These are phyloP conservation scores for Strigamia maritima DNA, from an alignment of 2,888 invertebrate species.

Conservation along the genomic window DNA sequence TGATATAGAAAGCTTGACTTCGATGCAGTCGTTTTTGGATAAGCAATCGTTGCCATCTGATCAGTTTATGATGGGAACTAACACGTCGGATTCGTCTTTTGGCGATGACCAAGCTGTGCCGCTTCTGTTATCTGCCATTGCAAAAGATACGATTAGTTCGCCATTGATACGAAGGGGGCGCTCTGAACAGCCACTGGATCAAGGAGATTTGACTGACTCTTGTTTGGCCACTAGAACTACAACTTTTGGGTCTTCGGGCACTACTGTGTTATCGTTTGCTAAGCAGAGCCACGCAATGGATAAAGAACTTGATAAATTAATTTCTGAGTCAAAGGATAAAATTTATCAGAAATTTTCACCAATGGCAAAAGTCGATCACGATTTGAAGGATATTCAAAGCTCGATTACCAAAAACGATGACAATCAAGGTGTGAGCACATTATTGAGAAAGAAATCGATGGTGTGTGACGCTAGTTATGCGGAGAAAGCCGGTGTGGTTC, in stretches of 20 bases:
- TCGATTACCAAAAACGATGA: too few species aligned
- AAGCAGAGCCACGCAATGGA: neutral
- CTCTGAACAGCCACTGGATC: neutral
- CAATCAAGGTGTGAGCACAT: too few species aligned
- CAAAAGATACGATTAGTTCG: conserved; percentile 7
- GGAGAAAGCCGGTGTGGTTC: too few species aligned
- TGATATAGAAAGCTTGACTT: neutral
- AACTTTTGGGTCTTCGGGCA: neutral
- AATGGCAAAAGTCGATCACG: too few species aligned
- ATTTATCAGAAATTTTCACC: too few species aligned
- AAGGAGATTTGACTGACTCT: neutral
- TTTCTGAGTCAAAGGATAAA: too few species aligned
- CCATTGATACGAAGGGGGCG: neutral
- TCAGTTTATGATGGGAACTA: too few species aligned
- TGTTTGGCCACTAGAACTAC: neutral
- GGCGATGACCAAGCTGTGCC: neutral
- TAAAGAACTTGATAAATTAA: neutral
- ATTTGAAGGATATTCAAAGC: too few species aligned
- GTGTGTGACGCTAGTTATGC: too few species aligned
- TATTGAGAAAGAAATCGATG: too few species aligned
- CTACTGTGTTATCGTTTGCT: neutral
- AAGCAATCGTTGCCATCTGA: neutral
- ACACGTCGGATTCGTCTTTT: neutral
- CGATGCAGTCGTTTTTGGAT: neutral
- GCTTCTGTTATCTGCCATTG: neutral